A percentile compares a stretch with the other conserved stretches of the same genome.
Conservation (phyloP, 2,797 vertebrate genomes). For the Gymnoscopelus microlampas region DNA sequence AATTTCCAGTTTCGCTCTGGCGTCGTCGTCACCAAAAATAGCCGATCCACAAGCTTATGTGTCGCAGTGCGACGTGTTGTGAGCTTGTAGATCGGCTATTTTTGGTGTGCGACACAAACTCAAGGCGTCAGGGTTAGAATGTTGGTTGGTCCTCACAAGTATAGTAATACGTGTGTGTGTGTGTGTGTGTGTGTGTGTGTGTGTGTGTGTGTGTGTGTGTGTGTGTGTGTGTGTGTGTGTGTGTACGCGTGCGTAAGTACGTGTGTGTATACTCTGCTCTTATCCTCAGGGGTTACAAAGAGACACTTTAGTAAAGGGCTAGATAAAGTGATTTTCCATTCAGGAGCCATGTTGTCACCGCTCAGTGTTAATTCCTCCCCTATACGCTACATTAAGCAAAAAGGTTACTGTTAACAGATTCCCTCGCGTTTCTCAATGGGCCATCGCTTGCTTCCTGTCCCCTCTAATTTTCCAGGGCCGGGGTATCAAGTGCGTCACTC, state of each 20-base stretch:
- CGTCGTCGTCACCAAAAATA: too few species aligned
- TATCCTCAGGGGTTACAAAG: slow-evolving; percentile 69
- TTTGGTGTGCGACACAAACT: too few species aligned
- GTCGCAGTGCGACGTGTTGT: too few species aligned
- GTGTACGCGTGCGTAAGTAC: slow-evolving; percentile 42
- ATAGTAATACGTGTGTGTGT: too few species aligned
- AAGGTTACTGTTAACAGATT: slow-evolving; percentile 85
- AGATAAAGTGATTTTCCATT: slow-evolving; percentile 86
- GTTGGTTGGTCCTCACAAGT: too few species aligned
- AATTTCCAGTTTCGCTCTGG: neutral
- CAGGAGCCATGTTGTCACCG: slow-evolving; percentile 62
- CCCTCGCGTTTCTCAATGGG: slow-evolving; percentile 79
- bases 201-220: neutral
- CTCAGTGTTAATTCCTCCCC: slow-evolving; percentile 76
- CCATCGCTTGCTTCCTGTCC: slow-evolving; percentile 76
- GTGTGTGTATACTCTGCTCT: slow-evolving; percentile 63
- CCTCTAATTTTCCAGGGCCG: slow-evolving; percentile 81
- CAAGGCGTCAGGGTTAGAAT: too few species aligned
- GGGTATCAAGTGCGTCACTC: slow-evolving; percentile 77
- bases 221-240: slow-evolving; percentile 21
- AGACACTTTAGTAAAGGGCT: slow-evolving; percentile 75
- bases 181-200: slow-evolving; percentile 4
- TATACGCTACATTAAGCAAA: slow-evolving; percentile 85
- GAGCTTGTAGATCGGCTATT: too few species aligned
- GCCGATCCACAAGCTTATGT: too few species aligned